These are phyloP conservation scores for Amblyopsis rosae DNA, from an alignment of 2,113 vertebrate genomes.

Conservation along the genomic window DNA sequence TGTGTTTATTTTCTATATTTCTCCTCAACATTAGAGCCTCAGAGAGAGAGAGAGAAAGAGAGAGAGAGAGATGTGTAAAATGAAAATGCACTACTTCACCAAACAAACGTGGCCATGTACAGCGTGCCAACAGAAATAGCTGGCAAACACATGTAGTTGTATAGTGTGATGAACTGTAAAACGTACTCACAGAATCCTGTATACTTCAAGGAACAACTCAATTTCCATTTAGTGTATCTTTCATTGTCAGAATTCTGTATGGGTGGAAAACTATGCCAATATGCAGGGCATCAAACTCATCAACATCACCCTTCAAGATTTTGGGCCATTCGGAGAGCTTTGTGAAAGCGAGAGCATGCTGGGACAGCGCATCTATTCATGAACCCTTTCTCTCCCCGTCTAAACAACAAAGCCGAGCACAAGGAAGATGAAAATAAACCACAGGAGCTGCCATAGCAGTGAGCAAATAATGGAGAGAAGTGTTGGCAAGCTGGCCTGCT, in stretches of 20 bases:
- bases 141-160: conserved; percentile 1
- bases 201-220: not conserved
- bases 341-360: conserved; percentile 46
- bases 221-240: conserved; percentile 48
- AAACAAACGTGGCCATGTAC: no score
- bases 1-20: not conserved
- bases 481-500: conserved; percentile 50
- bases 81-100: not conserved
- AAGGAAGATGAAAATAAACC: conserved; percentile 43
- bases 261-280: conserved; percentile 40
- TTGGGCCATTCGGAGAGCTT: conserved; percentile 44
- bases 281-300: conserved; percentile 50
- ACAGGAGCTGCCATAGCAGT: conserved; percentile 53
- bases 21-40: not conserved
- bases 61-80: not conserved
- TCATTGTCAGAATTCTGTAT: conserved; percentile 52
- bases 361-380: conserved; percentile 51
- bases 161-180: conserved; percentile 20
- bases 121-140: not conserved
- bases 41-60: not conserved
- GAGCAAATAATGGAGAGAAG: conserved; percentile 43
- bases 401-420: conserved; percentile 55
- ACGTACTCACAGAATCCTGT: conserved; percentile 20
- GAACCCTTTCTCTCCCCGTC: conserved; percentile 46
- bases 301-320: conserved; percentile 57